These are phyloP conservation scores for Endotricha flammealis DNA, from an alignment of 2,888 invertebrate genomes.

Conservation along the genomic window DNA sequence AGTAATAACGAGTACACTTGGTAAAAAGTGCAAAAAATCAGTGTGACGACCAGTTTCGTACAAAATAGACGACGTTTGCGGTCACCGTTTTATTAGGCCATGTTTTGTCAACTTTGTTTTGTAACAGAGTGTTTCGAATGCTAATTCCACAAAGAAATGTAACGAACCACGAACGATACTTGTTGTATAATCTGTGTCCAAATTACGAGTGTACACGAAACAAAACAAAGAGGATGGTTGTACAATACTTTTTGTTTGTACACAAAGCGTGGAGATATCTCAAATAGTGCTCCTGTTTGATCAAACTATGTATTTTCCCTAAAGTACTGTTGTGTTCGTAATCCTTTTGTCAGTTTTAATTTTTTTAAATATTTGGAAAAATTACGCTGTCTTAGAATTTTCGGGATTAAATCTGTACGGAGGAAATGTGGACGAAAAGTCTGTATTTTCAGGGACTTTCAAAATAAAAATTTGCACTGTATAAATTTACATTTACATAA, in stretches of 20 bases:
- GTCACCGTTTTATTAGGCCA: constrained; percentile 22
- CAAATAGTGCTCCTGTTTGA: background rate
- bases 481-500: too few species aligned
- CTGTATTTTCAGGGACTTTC: too few species aligned
- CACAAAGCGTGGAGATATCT: constrained; percentile 4
- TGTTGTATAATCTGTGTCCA: constrained; percentile 10
- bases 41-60: constrained; percentile 29
- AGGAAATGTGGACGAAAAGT: too few species aligned
- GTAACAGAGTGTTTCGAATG: constrained; percentile 6
- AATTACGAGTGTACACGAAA: constrained; percentile 10
- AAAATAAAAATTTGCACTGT: too few species aligned
- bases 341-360: too few species aligned
- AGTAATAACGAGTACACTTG: constrained; percentile 12
- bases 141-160: constrained; percentile 11
- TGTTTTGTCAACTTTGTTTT: too few species aligned
- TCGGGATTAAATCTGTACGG: too few species aligned
- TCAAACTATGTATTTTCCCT: too few species aligned
- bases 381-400: too few species aligned
- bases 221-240: constrained; percentile 6
- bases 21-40: constrained; percentile 37
- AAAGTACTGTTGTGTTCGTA: too few species aligned
- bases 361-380: too few species aligned
- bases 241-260: constrained; percentile 9
- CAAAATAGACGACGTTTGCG: constrained; percentile 33
- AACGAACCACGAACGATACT: constrained; percentile 8